These are phyloP conservation scores for Drosophila parthenogenetica DNA, from an alignment of 2,888 invertebrate genomes.

Conservation along the genomic window DNA sequence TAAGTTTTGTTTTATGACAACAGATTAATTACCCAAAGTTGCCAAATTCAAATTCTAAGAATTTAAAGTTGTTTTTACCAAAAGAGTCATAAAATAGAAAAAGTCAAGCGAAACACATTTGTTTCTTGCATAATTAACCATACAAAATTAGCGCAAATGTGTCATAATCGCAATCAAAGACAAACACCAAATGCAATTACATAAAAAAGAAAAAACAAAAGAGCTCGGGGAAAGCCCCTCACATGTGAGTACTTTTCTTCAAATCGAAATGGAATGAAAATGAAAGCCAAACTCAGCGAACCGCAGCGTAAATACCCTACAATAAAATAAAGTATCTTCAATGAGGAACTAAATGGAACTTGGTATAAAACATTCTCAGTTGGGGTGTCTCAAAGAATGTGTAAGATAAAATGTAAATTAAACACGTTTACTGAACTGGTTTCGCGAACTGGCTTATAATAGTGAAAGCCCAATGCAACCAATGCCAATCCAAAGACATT, in stretches of 20 bases:
- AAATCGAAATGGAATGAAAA: constrained; percentile 33
- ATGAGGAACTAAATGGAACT: constrained; percentile 24
- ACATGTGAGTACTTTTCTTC: constrained; percentile 35
- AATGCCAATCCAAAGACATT: constrained; percentile 33
- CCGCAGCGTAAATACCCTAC: constrained; percentile 44
- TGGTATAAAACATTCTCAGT: constrained; percentile 11
- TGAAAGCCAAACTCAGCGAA: constrained; percentile 8
- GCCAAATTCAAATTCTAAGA: constrained; percentile 24
- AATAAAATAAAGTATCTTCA: background rate
- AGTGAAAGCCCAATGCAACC: constrained; percentile 34
- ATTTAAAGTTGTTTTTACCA: constrained; percentile 16
- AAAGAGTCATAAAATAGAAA: background rate
- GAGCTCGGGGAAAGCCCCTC: constrained; percentile 27
- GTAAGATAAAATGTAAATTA: constrained; percentile 23
- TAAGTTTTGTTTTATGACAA: constrained; percentile 1
- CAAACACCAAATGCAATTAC: constrained; percentile 41
- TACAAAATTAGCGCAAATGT: constrained; percentile 38
- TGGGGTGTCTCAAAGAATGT: constrained; percentile 19
- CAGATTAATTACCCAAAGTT: constrained; percentile 14
- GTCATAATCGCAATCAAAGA: constrained; percentile 42
- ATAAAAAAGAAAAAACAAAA: constrained; percentile 40
- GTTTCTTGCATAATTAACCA: constrained; percentile 50
- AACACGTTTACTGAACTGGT: constrained; percentile 37
- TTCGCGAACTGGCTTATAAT: constrained; percentile 16
- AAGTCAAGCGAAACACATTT: constrained; percentile 25